Evolutionary conservation across 2,113 vertebrate genomes (phyloP).

Genomic region (Shinisaurus crocodilurus): DNA sequence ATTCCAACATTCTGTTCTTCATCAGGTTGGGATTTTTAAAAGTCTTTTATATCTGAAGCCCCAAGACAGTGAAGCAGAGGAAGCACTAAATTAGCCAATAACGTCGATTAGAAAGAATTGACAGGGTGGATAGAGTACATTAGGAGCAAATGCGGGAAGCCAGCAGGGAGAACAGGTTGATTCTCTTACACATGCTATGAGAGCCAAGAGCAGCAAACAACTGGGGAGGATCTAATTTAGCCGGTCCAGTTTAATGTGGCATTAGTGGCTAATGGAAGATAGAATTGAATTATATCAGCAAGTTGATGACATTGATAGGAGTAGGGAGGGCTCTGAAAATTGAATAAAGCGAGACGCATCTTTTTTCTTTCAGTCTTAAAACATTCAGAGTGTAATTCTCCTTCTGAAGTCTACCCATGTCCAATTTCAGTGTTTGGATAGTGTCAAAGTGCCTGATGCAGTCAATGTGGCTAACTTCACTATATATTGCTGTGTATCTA

Average conservation of each 20-base stretch:
- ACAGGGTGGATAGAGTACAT: slow-evolving; percentile 53
- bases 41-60: slow-evolving; percentile 39
- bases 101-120: slow-evolving; percentile 46
- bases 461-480: neutral
- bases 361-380: slow-evolving; percentile 42
- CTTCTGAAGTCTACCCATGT: neutral
- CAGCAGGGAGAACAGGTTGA: slow-evolving; percentile 42
- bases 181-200: slow-evolving; percentile 46
- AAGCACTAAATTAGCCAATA: slow-evolving; percentile 40
- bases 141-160: slow-evolving; percentile 55
- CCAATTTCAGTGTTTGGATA: neutral
- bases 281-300: slow-evolving; percentile 54
- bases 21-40: slow-evolving; percentile 25
- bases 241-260: slow-evolving; percentile 49
- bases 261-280: slow-evolving; percentile 42
- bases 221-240: slow-evolving; percentile 49
- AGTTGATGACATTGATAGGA: slow-evolving; percentile 53
- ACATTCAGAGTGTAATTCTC: neutral
- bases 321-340: slow-evolving; percentile 43
- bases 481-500: neutral
- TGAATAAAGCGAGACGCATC: slow-evolving; percentile 32
- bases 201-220: slow-evolving; percentile 48
- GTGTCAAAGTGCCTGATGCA: neutral
- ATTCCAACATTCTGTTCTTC: slow-evolving; percentile 43
- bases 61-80: slow-evolving; percentile 29